Percentiles rank a stretch among this genome's conserved stretches.
Conservation (phyloP, 2,797 vertebrate species). For the Megalops cyprinoides region DNA sequence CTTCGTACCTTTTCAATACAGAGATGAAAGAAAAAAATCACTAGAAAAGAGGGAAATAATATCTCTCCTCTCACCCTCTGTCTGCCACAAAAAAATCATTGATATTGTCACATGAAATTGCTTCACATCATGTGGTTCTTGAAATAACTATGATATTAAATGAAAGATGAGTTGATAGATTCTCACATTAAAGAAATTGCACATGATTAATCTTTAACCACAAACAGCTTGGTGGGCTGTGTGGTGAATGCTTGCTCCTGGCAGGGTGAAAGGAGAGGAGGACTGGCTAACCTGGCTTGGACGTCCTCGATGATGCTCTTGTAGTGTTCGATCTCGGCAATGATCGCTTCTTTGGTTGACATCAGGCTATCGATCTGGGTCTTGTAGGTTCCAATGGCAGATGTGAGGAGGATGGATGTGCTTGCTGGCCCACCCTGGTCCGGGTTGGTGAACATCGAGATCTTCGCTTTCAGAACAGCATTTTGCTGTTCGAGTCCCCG, state of each 20-base stretch:
- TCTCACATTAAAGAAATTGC: neutral
- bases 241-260: neutral
- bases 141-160: neutral
- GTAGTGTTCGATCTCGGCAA: conserved; percentile 67
- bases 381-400: conserved; percentile 65
- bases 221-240: neutral
- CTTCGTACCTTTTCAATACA: conserved; percentile 55
- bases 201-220: neutral
- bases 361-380: conserved; percentile 61
- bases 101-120: neutral
- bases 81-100: too few relatives aligned
- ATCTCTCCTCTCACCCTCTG: too few relatives aligned
- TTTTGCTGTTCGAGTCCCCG: conserved; percentile 67
- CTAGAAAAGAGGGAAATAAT: too few relatives aligned
- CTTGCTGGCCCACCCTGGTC: conserved; percentile 59
- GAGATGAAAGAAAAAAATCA: neutral
- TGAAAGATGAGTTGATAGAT: neutral
- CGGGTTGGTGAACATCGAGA: conserved; percentile 65
- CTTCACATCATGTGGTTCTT: neutral
- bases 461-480: conserved; percentile 67
- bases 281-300: conserved; percentile 58
- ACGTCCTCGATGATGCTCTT: conserved; percentile 62
- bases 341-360: conserved; percentile 60
- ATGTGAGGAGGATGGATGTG: conserved; percentile 61
- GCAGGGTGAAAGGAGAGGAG: neutral